A percentile compares a stretch with the other conserved stretches of the same genome.
phyloP scores from a whole-genome alignment of 2,113 vertebrate genomes.

The Anser brachyrhynchus region DNA sequence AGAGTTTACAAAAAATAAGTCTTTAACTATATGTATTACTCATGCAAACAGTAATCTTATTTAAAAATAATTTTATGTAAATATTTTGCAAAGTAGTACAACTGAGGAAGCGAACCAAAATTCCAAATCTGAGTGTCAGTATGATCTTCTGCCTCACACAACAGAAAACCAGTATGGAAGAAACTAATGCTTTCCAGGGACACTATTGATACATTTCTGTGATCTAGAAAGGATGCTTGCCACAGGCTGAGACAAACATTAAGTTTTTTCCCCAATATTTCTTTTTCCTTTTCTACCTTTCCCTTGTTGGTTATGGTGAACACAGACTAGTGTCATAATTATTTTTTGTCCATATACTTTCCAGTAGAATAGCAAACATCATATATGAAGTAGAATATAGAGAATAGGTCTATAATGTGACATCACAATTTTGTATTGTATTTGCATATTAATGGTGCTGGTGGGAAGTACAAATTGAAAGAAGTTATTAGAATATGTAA shows the following conservation, averaged over 20 bases:
- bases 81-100: neutral
- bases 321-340: neutral
- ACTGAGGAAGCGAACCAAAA: neutral
- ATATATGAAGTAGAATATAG: neutral
- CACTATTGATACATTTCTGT: neutral
- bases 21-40: neutral
- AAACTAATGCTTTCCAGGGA: neutral
- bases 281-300: neutral
- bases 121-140: neutral
- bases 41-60: neutral
- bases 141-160: neutral
- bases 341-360: neutral
- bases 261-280: neutral
- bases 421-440: conserved; percentile 9
- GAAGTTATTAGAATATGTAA: conserved; percentile 51
- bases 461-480: conserved; percentile 52
- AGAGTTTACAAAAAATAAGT: neutral
- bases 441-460: conserved; percentile 45
- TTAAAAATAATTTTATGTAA: neutral
- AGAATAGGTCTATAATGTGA: neutral
- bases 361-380: neutral
- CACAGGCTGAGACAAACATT: neutral
- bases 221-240: neutral
- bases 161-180: neutral
- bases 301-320: neutral